Base-by-base conservation (phyloP, 2,888 invertebrate species). In the Oeneis ivallda region DNA sequence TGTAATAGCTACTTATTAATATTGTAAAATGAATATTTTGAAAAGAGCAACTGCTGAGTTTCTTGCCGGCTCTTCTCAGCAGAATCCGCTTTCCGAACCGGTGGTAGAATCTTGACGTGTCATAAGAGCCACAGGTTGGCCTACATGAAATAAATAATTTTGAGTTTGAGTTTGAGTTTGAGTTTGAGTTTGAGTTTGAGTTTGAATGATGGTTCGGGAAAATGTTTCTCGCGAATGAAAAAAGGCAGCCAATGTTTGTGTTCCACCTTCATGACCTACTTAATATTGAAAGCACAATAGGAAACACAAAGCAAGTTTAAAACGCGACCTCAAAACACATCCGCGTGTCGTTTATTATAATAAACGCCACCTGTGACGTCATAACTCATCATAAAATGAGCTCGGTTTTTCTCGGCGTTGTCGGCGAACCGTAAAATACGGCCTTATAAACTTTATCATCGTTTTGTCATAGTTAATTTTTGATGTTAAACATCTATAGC, bases 301-400 rank as follows among this genome's bases (percentile, higher is more conserved):
- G 54, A 39, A 19, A 56, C 41, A 56, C 54, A 37, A 9, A 56
- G 56, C 56, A 57, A 62, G 47, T 67, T 62, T 52, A 57, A 66
- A 66, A 37, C 52, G 39, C 62, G 68, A 50, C 62, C 68, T 62
- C 53, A 37, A 59, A 63, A 56, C 56, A 67, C 53, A 65, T 68
- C 62, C 50, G 49, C 64, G 63, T 65, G 66, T 66, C 71, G 72
- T 73, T 73, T 72, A 65, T 74, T 71, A 73, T 69, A 73, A 73
- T 74, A 72, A 73, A 56, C 61, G 57, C 61, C 67, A 70, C 71
- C 70, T 70, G 70, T 70, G 71, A 74, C 67, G 71, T 72, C 72
- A 72, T 74, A 75, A 76, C 74, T 77, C 75, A 75, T 74, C 71
- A 69, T 69, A 69, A 70, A 73, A 72, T 70, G 71, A 72, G 69